Percentiles rank a stretch among this genome's conserved stretches.
Conservation (phyloP, 2,113 vertebrate species). For the Aspidoscelis tigris region DNA sequence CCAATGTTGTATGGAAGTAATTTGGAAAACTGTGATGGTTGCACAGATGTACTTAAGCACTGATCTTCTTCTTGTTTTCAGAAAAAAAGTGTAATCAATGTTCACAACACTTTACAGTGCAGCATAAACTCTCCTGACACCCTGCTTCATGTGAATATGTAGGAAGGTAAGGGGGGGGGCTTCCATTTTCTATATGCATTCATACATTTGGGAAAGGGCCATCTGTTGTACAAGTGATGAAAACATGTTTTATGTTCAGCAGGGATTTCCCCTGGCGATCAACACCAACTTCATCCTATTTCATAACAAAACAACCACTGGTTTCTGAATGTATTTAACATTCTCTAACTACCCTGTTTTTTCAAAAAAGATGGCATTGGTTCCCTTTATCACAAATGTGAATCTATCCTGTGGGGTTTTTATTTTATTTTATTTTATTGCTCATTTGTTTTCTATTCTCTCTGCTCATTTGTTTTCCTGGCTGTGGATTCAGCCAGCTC, state of each 20-base stretch:
- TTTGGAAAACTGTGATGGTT: background rate
- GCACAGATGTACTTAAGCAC: too few relatives aligned
- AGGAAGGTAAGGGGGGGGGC: too few relatives aligned
- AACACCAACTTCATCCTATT: background rate
- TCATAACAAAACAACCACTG: conserved; percentile 6
- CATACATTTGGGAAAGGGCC: background rate
- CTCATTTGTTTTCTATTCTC: conserved; percentile 66
- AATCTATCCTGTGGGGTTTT: conserved; percentile 38
- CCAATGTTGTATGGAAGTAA: background rate
- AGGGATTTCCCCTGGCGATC: background rate
- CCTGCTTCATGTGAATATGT: too few relatives aligned
- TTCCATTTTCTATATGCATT: background rate
- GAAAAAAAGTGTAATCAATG: background rate
- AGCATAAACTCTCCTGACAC: background rate
- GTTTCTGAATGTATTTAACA: conserved; percentile 35
- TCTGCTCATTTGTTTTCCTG: conserved; percentile 68
- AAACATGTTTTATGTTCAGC: background rate
- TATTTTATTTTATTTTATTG: conserved; percentile 56
- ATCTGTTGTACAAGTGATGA: background rate
- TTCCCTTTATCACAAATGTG: conserved; percentile 41
- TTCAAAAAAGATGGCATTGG: conserved; percentile 46
- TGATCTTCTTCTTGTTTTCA: too few relatives aligned
- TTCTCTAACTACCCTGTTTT: conserved; percentile 33
- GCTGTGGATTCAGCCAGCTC: conserved; percentile 59
- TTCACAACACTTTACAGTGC: background rate